Percentiles rank a stretch among this genome's conserved stretches.
These are phyloP conservation scores for Asbolus verrucosus DNA, from an alignment of 1,140 invertebrate genomes.

Conservation along the genomic window DNA sequence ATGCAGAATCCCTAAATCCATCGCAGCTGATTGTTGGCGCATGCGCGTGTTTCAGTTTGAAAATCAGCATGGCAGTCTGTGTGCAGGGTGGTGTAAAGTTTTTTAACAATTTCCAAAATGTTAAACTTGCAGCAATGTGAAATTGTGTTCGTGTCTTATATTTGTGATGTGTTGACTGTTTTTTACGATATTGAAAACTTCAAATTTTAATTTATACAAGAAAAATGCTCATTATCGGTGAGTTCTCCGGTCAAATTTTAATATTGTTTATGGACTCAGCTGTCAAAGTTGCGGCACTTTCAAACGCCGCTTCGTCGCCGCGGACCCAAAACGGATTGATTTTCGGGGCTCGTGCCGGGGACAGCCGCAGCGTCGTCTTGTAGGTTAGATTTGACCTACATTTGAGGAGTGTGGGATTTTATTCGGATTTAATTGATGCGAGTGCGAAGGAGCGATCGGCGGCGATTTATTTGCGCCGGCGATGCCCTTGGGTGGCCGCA, in stretches of 20 bases:
- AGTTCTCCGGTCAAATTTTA: slow-evolving; percentile 18
- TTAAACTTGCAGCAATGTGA: slow-evolving; percentile 33
- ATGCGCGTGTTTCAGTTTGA: slow-evolving; percentile 50
- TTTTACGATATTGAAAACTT: slow-evolving; percentile 28
- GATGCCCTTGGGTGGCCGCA: slow-evolving; percentile 12
- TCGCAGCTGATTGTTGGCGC: slow-evolving; percentile 50
- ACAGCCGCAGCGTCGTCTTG: slow-evolving; percentile 30
- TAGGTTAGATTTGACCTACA: slow-evolving; percentile 47
- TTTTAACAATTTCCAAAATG: slow-evolving; percentile 51
- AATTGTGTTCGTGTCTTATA: slow-evolving; percentile 19
- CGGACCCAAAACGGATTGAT: background rate
- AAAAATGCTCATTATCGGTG: slow-evolving; percentile 37
- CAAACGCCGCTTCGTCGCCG: background rate
- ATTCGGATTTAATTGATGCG: slow-evolving; percentile 24
- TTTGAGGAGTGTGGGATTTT: slow-evolving; percentile 35
- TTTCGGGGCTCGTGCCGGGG: background rate
- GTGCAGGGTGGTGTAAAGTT: slow-evolving; percentile 58
- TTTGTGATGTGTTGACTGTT: slow-evolving; percentile 41
- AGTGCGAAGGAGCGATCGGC: background rate
- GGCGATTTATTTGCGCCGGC: slow-evolving; percentile 8
- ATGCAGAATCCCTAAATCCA: slow-evolving; percentile 42
- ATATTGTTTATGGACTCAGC: slow-evolving; percentile 25
- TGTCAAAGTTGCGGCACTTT: slow-evolving; percentile 20
- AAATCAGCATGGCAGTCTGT: slow-evolving; percentile 56
- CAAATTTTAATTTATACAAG: slow-evolving; percentile 27